Base-by-base conservation (phyloP, 2,888 invertebrate genomes). In the Aporophyla lueneburgensis region DNA sequence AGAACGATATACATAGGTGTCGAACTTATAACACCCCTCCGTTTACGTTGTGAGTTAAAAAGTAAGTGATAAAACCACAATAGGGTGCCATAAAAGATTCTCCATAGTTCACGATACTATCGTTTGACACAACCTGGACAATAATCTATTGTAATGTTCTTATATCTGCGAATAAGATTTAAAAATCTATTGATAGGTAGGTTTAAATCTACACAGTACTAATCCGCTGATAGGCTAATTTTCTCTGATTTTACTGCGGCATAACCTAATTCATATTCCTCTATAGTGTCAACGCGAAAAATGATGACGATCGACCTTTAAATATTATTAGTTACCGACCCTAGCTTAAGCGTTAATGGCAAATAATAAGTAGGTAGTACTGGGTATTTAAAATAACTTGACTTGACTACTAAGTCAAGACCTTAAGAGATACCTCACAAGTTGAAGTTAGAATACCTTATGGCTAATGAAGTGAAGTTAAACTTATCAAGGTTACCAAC, bases 401-500 rank as follows among this genome's bases (percentile, higher is more conserved):
- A n/a, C n/a, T n/a, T n/a, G n/a, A n/a, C n/a, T n/a, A n/a, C n/a
- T n/a, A n/a, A 27, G 2, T 54, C 24, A 33, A 61, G 46, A 61
- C 27, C 10, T 61, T n/a, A 53, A 12, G 6, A 58, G n/a, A 33
- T 54, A 81, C 58, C 69, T 53, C 81, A 58, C 74, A 56, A 51
- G 76, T 58, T 58, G 58, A 51, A 69, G 66, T 61, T 46, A 54
- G 53, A 70, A 81, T 85, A 62, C 33, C 82, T 74, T 43, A 33
- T 24, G 12, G 53, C 33, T 49, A 71, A 46, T 76, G 54, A 81
- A 67, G 54, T 67, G 21, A 40, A 56, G 33, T 66, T 51, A 56
- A 70, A 71, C 33, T 49, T 61, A 75, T 68, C 70, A 85, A 75
- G 82, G 86, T 59, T 46, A 56, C n/a, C n/a, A 6, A 33, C 14